phyloP scores from a whole-genome alignment of 37 sponge, comb jelly and placozoan genomes.

The Chondrosia reniformis region DNA sequence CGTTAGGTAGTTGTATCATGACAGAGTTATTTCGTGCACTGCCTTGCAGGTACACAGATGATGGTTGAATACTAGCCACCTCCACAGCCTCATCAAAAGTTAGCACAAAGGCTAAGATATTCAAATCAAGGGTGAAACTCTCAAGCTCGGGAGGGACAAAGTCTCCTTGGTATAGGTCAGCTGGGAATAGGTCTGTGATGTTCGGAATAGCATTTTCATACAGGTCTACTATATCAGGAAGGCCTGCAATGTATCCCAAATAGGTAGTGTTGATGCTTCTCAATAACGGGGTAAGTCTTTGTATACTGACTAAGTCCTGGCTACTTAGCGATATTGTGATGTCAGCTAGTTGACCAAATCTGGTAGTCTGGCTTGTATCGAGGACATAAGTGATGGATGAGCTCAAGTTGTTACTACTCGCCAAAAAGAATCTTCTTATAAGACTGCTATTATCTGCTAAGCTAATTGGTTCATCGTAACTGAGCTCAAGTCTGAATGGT shows the following conservation, averaged over 20 bases:
- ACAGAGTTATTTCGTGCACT: neutral
- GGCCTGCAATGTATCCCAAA: constrained; percentile 37
- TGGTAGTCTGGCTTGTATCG: constrained; percentile 28
- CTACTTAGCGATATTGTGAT: constrained; percentile 43
- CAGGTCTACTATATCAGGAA: constrained; percentile 47
- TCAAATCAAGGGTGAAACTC: constrained; percentile 56
- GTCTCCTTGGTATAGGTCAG: constrained; percentile 45
- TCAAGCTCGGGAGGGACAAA: constrained; percentile 54
- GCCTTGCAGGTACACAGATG: constrained; percentile 40
- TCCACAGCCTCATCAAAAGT: constrained; percentile 77
- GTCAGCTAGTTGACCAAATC: constrained; percentile 37
- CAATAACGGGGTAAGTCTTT: constrained; percentile 32
- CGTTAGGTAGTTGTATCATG: constrained; percentile 29
- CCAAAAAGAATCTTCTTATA: constrained; percentile 29
- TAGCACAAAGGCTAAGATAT: constrained; percentile 38
- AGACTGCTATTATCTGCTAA: constrained; percentile 13
- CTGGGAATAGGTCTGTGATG: constrained; percentile 23
- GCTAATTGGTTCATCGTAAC: constrained; percentile 63
- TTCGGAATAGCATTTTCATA: neutral
- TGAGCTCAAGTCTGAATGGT: constrained; percentile 36
- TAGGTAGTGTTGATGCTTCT: constrained; percentile 43
- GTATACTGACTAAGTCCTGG: constrained; percentile 47
- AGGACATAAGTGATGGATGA: constrained; percentile 35
- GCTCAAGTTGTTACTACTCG: neutral
- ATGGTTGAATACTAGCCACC: constrained; percentile 27